A percentile compares a stretch with the other conserved stretches of the same genome.
Conservation (phyloP, 2,113 vertebrate genomes). For the Cariama cristata region DNA sequence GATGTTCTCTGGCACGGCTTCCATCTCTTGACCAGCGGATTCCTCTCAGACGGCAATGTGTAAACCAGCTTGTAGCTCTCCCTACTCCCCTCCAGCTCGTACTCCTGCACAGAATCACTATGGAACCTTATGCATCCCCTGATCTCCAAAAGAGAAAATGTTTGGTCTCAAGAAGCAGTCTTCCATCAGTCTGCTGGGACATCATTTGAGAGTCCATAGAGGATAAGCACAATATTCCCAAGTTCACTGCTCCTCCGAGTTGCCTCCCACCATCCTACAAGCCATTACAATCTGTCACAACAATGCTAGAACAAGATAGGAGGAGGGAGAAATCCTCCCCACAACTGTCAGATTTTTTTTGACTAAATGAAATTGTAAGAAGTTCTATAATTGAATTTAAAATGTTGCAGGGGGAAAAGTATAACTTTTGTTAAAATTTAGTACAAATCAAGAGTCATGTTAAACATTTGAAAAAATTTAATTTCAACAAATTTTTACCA, state of each 20-base stretch:
- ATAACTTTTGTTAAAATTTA: neutral
- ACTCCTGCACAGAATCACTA: neutral
- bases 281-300: conserved; percentile 43
- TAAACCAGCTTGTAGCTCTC: neutral
- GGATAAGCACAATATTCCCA: neutral
- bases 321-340: conserved; percentile 1
- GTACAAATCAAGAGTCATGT: neutral
- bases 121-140: neutral
- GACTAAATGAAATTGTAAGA: conserved; percentile 3
- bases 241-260: neutral
- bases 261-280: conserved; percentile 20
- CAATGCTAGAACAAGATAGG: conserved; percentile 21
- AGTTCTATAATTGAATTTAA: neutral
- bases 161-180: neutral
- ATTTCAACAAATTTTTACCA: neutral
- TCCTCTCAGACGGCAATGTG: neutral
- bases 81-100: neutral
- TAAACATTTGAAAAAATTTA: neutral
- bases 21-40: neutral
- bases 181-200: neutral
- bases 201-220: neutral
- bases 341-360: neutral
- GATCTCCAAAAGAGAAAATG: neutral
- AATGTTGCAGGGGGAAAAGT: neutral
- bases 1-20: neutral